Evolutionary conservation across 2,797 vertebrate species (phyloP).

Genomic region (Heterohyrax brucei): DNA sequence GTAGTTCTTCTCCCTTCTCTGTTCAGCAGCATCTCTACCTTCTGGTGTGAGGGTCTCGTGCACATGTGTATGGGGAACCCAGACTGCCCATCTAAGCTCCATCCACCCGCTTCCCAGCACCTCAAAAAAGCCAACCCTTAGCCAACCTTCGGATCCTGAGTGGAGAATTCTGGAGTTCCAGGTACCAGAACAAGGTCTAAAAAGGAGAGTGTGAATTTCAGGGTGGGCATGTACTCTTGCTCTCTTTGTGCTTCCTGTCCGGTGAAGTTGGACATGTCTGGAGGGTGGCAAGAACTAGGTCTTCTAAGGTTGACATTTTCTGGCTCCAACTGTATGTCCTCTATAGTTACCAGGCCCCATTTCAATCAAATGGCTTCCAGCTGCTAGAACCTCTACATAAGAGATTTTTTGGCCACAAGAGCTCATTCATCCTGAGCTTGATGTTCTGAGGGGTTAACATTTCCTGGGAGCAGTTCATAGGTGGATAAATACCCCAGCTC

Average conservation of each 20-base stretch:
- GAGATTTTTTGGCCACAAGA: too few relatives aligned
- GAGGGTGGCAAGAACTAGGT: not conserved
- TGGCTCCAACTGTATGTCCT: too few relatives aligned
- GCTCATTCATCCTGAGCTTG: too few relatives aligned
- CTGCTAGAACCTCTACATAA: too few relatives aligned
- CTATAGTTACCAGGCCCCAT: too few relatives aligned
- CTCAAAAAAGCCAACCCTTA: not conserved
- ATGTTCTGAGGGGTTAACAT: too few relatives aligned
- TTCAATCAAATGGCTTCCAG: too few relatives aligned
- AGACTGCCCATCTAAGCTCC: too few relatives aligned
- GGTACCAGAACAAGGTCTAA: not conserved
- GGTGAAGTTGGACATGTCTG: not conserved
- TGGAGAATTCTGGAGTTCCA: not conserved
- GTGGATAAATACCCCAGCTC: not conserved
- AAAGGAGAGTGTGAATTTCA: not conserved
- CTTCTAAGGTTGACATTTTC: too few relatives aligned
- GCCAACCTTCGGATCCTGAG: not conserved
- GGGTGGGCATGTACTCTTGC: not conserved
- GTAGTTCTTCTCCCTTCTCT: not conserved
- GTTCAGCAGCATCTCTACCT: not conserved
- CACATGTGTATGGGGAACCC: not conserved
- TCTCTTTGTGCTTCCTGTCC: not conserved
- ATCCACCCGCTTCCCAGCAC: not conserved
- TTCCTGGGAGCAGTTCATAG: too few relatives aligned
- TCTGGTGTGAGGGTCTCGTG: not conserved